Percentiles rank a stretch among this genome's conserved stretches.
Evolutionary conservation across 1,140 invertebrate species (phyloP).

Genomic region (Chironomus striatipennis): DNA sequence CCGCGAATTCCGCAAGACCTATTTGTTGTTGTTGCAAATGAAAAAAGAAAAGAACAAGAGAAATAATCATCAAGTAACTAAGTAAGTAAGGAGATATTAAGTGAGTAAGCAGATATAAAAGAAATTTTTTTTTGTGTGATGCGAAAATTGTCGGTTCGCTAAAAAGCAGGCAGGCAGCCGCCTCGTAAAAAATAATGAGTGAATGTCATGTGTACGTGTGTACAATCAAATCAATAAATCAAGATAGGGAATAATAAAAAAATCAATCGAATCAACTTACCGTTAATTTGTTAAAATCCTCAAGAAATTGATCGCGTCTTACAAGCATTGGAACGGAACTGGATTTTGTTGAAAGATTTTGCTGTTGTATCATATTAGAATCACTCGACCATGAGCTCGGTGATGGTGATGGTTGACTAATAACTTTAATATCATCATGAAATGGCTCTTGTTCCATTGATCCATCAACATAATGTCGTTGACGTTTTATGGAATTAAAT

Average conservation of each 20-base stretch:
- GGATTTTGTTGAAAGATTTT: constrained; percentile 38
- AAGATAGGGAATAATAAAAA: background rate
- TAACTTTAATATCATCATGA: constrained; percentile 32
- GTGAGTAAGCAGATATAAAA: background rate
- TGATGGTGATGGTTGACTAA: constrained; percentile 31
- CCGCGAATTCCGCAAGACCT: constrained; percentile 41
- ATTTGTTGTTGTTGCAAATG: constrained; percentile 24
- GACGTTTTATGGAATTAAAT: background rate
- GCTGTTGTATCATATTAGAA: constrained; percentile 32
- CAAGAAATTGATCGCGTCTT: constrained; percentile 32
- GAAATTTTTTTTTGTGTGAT: background rate
- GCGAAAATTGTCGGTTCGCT: too few relatives aligned
- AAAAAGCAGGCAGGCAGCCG: too few relatives aligned
- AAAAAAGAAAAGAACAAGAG: constrained; percentile 25
- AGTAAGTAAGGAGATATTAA: background rate
- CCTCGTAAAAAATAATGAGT: background rate
- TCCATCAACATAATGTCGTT: background rate
- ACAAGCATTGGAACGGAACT: constrained; percentile 38
- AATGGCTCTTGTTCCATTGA: constrained; percentile 21
- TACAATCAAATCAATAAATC: background rate
- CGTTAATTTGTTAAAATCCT: constrained; percentile 21
- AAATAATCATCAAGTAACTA: constrained; percentile 13
- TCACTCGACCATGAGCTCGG: constrained; percentile 39
- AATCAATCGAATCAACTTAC: background rate
- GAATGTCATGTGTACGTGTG: background rate